phyloP scores from a whole-genome alignment of 2,888 invertebrate species.

The Phengaris arion region DNA sequence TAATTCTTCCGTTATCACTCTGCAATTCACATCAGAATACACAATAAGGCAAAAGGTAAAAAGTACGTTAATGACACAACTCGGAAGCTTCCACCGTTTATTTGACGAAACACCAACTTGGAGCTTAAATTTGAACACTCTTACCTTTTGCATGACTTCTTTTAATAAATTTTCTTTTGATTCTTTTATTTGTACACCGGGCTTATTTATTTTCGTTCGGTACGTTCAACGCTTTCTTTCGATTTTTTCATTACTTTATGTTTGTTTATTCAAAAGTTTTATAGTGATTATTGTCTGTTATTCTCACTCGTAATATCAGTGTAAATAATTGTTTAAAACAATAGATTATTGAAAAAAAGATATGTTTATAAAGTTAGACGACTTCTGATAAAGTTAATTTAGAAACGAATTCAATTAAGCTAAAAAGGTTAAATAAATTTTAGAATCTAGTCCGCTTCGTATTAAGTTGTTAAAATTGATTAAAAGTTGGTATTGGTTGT shows the following conservation, averaged over 20 bases:
- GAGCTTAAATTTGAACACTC: slow-evolving; percentile 24
- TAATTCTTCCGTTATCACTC: slow-evolving; percentile 7
- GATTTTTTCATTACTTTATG: slow-evolving; percentile 11
- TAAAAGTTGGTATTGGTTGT: too few relatives aligned
- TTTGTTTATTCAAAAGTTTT: not conserved
- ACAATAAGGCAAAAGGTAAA: slow-evolving; percentile 14
- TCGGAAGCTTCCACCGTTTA: slow-evolving; percentile 24
- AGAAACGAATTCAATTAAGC: too few relatives aligned
- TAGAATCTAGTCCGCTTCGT: too few relatives aligned
- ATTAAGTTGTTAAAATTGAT: too few relatives aligned
- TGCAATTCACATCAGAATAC: slow-evolving; percentile 18
- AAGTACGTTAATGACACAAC: slow-evolving; percentile 27
- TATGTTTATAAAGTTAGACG: too few relatives aligned
- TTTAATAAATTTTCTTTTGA: slow-evolving; percentile 22
- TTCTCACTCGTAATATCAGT: not conserved
- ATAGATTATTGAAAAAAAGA: too few relatives aligned
- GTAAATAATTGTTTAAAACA: too few relatives aligned
- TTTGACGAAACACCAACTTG: slow-evolving; percentile 27
- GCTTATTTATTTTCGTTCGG: slow-evolving; percentile 20
- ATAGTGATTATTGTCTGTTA: not conserved
- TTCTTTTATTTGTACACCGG: slow-evolving; percentile 23
- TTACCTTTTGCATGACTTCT: slow-evolving; percentile 24
- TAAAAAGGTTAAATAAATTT: too few relatives aligned
- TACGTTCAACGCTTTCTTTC: not conserved
- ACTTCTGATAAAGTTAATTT: too few relatives aligned